phyloP scores from a whole-genome alignment of 2,797 vertebrate species.

The Carcharodon carcharias region DNA sequence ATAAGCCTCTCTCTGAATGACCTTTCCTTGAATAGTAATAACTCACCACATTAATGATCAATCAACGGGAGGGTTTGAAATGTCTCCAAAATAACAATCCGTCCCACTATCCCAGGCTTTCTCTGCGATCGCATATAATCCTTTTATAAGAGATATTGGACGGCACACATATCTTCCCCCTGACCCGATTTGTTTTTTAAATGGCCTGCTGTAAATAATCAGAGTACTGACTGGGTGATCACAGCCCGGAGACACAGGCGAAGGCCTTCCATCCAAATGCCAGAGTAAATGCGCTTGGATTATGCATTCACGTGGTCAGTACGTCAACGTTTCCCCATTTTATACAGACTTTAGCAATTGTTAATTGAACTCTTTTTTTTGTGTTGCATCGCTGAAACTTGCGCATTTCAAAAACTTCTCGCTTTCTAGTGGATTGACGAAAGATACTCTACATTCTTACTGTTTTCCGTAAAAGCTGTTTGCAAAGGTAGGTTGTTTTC shows the following conservation, averaged over 20 bases:
- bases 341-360: conserved; percentile 43
- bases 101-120: conserved; percentile 40
- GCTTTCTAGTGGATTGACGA: neutral
- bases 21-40: conserved; percentile 69
- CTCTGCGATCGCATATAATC: conserved; percentile 36
- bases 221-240: conserved; percentile 42
- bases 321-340: conserved; percentile 49
- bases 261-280: conserved; percentile 40
- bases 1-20: conserved; percentile 61
- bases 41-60: conserved; percentile 74
- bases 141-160: conserved; percentile 41
- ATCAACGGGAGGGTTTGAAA: conserved; percentile 57
- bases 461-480: neutral
- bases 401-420: conserved; percentile 37
- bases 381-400: conserved; percentile 41
- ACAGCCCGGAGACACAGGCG: conserved; percentile 39
- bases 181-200: conserved; percentile 46
- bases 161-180: conserved; percentile 37
- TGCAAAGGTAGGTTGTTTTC: conserved; percentile 11
- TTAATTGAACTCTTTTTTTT: conserved; percentile 34
- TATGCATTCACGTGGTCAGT: conserved; percentile 49
- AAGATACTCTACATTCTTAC: neutral
- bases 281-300: conserved; percentile 46
- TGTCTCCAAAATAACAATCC: conserved; percentile 49
- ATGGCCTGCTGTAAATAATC: conserved; percentile 42